phyloP scores from a whole-genome alignment of 2,888 invertebrate genomes.

The Leptura quadrifasciata region DNA sequence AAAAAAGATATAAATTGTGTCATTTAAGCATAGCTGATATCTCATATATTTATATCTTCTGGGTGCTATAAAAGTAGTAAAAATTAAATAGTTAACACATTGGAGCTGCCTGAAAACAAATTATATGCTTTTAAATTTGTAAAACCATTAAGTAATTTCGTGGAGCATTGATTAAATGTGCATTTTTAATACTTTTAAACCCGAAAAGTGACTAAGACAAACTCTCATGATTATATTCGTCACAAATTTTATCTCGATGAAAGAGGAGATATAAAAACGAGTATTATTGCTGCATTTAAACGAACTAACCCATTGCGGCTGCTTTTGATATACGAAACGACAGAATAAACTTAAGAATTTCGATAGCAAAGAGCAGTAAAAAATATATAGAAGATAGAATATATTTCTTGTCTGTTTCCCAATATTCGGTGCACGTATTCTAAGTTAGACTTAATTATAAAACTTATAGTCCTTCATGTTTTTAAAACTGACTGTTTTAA shows the following conservation, averaged over 20 bases:
- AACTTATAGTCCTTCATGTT: not conserved
- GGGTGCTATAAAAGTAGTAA: not conserved
- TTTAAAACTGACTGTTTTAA: not conserved
- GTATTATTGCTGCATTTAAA: constrained; percentile 36
- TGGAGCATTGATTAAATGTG: constrained; percentile 17
- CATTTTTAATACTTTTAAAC: constrained; percentile 18
- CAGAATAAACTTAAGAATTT: constrained; percentile 30
- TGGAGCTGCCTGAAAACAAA: not conserved
- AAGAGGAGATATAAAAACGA: constrained; percentile 27
- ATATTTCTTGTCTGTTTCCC: constrained; percentile 20
- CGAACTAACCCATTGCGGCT: constrained; percentile 36
- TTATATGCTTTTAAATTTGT: not conserved
- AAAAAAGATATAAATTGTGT: no score
- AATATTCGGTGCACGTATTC: constrained; percentile 33
- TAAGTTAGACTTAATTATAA: constrained; percentile 19
- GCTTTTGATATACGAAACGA: constrained; percentile 37
- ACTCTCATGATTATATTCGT: constrained; percentile 38
- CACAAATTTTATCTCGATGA: constrained; percentile 30
- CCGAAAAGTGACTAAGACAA: constrained; percentile 6
- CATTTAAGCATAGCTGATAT: not conserved
- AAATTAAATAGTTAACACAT: constrained; percentile 1
- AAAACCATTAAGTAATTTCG: not conserved
- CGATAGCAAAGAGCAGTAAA: constrained; percentile 24
- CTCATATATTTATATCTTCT: not conserved
- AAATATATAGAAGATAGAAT: constrained; percentile 19